Evolutionary conservation across 2,888 invertebrate genomes (phyloP).

Genomic region (Listrodromus nycthemerus): DNA sequence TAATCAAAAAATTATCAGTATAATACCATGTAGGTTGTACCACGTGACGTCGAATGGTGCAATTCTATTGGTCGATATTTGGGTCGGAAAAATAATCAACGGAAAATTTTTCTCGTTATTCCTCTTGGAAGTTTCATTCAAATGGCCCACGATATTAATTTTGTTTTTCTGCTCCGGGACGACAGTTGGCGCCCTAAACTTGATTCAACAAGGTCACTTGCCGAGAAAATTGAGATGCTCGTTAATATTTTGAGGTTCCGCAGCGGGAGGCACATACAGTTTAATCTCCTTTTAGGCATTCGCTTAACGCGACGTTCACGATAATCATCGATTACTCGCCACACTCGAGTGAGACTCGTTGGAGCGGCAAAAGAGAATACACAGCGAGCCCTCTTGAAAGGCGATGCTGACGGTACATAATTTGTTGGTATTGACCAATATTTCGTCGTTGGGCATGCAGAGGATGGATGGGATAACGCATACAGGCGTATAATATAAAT

Average conservation of each 20-base stretch:
- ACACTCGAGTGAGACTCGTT: not conserved
- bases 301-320: not conserved
- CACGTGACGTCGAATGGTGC: no score
- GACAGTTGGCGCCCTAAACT: not conserved
- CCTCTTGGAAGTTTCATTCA: no score
- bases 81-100: no score
- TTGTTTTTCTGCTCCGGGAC: not conserved
- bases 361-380: not conserved
- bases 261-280: not conserved
- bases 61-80: no score
- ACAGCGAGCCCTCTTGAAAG: not conserved
- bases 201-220: not conserved
- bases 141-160: not conserved
- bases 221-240: not conserved
- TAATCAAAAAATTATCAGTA: no score
- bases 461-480: not conserved
- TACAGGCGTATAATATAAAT: not conserved
- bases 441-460: not conserved
- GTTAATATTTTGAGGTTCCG: not conserved
- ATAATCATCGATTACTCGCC: not conserved
- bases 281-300: not conserved
- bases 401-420: not conserved
- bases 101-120: no score
- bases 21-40: no score
- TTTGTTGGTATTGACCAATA: slow-evolving; percentile 10